phyloP scores from a whole-genome alignment of 1,140 invertebrate genomes.

The Steinernema khuongi region DNA sequence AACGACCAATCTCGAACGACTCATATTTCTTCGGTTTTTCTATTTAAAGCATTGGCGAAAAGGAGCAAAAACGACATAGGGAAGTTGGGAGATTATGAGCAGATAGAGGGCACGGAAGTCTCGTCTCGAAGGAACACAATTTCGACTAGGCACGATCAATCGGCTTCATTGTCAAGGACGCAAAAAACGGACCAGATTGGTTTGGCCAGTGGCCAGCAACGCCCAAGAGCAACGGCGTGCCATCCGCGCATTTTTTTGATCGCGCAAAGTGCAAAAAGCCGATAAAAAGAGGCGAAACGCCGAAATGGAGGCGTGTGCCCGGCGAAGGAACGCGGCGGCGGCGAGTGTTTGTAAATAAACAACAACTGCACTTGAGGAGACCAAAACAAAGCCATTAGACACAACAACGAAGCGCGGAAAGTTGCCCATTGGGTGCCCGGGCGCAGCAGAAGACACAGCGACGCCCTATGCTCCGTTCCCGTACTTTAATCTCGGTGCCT shows the following conservation, averaged over 20 bases:
- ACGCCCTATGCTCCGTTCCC: too few species aligned
- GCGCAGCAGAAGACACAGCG: too few species aligned
- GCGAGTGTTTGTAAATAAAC: slow-evolving; percentile 2
- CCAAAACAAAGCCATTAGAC: neutral
- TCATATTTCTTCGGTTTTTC: slow-evolving; percentile 9
- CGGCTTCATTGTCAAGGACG: slow-evolving; percentile 7
- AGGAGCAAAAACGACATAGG: neutral
- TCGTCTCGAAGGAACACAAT: slow-evolving; percentile 13
- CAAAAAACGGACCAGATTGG: slow-evolving; percentile 10
- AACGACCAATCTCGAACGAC: neutral
- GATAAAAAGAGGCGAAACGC: neutral
- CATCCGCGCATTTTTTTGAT: neutral
- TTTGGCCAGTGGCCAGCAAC: slow-evolving; percentile 12
- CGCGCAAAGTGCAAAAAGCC: neutral
- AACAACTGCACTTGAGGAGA: neutral
- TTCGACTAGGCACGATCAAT: neutral
- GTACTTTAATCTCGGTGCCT: too few species aligned
- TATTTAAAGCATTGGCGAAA: neutral
- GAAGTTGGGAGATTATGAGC: neutral
- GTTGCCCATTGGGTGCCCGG: too few species aligned
- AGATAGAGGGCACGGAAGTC: neutral
- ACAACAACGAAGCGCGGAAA: neutral
- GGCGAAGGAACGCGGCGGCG: neutral
- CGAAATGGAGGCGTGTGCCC: neutral
- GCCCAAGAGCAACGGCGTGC: neutral